These are phyloP conservation scores for Coluber constrictor DNA, from an alignment of 2,797 vertebrate genomes.

Conservation along the genomic window DNA sequence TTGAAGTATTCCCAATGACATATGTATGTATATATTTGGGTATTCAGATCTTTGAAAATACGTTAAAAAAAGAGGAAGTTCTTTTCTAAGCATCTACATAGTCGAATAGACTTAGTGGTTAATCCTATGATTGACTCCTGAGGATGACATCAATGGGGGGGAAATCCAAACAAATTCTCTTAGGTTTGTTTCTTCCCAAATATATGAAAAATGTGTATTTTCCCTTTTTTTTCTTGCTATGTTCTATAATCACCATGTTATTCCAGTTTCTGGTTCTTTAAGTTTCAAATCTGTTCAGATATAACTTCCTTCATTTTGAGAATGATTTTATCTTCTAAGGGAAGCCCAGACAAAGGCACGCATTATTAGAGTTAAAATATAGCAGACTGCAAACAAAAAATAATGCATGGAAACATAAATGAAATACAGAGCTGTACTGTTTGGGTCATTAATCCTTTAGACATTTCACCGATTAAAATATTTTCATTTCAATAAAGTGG, in stretches of 20 bases:
- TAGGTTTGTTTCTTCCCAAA: slow-evolving; percentile 22
- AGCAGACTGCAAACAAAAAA: slow-evolving; percentile 67
- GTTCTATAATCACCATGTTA: slow-evolving; percentile 58
- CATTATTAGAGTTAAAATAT: slow-evolving; percentile 60
- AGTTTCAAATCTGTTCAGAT: slow-evolving; percentile 70
- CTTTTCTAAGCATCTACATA: background rate
- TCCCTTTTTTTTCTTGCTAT: slow-evolving; percentile 56
- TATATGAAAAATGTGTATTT: slow-evolving; percentile 50
- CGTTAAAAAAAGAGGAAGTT: background rate
- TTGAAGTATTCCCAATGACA: background rate
- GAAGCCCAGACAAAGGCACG: slow-evolving; percentile 63
- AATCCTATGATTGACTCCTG: background rate
- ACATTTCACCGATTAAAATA: slow-evolving; percentile 62
- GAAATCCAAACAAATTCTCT: slow-evolving; percentile 24
- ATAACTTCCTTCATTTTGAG: slow-evolving; percentile 70
- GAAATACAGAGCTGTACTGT: slow-evolving; percentile 58
- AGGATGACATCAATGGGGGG: slow-evolving; percentile 6
- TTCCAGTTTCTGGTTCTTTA: slow-evolving; percentile 70
- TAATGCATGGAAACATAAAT: slow-evolving; percentile 58
- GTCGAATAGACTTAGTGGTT: background rate
- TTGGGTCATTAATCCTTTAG: slow-evolving; percentile 62
- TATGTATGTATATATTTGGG: background rate
- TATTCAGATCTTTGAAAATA: background rate
- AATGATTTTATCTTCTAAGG: slow-evolving; percentile 60
- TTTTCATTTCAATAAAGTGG: slow-evolving; percentile 65